phyloP scores from a whole-genome alignment of 2,888 invertebrate genomes.

The Hartigia nigra region DNA sequence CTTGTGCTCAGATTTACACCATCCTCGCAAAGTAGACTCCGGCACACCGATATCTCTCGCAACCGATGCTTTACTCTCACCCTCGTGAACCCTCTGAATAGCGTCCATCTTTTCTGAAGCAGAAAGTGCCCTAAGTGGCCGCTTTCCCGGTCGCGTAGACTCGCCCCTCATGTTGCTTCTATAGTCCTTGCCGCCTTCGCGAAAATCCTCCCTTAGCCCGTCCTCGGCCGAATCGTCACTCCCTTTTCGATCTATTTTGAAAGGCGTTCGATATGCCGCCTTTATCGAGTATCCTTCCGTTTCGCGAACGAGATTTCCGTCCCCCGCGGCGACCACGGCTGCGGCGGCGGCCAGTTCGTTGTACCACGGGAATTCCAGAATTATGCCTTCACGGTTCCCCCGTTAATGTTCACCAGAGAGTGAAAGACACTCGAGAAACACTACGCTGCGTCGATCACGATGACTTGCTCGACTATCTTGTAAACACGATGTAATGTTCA shows the following conservation, averaged over 20 bases:
- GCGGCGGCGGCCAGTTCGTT: background rate
- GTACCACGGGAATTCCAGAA: background rate
- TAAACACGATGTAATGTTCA: background rate
- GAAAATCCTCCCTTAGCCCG: constrained; percentile 36
- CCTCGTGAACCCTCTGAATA: constrained; percentile 84
- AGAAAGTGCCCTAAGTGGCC: constrained; percentile 81
- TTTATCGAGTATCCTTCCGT: background rate
- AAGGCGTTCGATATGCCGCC: background rate
- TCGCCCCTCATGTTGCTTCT: constrained; percentile 66
- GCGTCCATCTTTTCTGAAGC: constrained; percentile 84
- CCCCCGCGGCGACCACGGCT: background rate
- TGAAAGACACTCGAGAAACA: background rate
- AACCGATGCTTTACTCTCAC: constrained; percentile 87
- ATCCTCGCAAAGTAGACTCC: constrained; percentile 86
- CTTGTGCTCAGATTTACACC: constrained; percentile 90
- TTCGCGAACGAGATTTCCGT: background rate
- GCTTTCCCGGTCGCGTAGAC: constrained; percentile 75
- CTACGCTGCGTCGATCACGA: background rate
- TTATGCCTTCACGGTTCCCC: background rate
- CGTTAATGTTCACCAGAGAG: background rate
- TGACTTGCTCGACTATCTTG: background rate
- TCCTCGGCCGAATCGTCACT: constrained; percentile 40
- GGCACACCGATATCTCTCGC: constrained; percentile 88
- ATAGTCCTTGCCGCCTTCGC: background rate
- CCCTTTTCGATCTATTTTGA: constrained; percentile 25